Base-by-base conservation (phyloP, 2,888 invertebrate genomes). In the Netelia virgata region DNA sequence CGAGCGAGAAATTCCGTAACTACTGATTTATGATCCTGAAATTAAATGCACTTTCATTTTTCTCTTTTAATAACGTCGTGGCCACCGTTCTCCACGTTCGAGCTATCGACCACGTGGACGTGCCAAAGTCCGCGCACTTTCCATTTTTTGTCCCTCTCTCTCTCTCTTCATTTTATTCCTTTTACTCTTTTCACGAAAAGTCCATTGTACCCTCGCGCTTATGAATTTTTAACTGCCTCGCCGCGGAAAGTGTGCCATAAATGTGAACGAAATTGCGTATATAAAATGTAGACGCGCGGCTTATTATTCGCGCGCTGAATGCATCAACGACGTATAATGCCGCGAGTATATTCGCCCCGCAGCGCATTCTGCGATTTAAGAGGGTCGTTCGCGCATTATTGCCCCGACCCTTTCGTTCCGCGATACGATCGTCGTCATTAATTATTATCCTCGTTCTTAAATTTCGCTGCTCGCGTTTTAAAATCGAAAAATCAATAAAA, bases 1-100 rank as follows among this genome's bases (percentile, higher is more conserved):
- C 11, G 72, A 6, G 23, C 28, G 79, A 81, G 57, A 80, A 84
- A 81, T 81, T 80, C 75, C 76, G 20, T 47, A 68, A 55, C 76
- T 47, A 61, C 55, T 72, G 76, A 80, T 84, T 84, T 73, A 73
- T 50, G 84, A 63, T 76, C 28, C 55, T 36, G 55, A 77, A 84
- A 84, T 84, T 55, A 84, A 80, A 73, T 73, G 80, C 69, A 83
- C 80, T 72, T 81, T 84, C 80, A 61, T 75, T 68, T 80, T 47
- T 66, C 57, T 80, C 66, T 68, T 57, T 68, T 61, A 63, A 57
- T 57, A 16, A 16, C 23, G 8, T 57, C 57, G 18, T n/a, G n/a
- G 0, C 9, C n/a, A 53, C n/a, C 16, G 14, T 53, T n/a, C 53
- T 53, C 53, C 16, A 14, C 53, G n/a, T n/a, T 57, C 6, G 57